Conservation (phyloP, 2,113 vertebrate species). For the Danionella cerebrum region DNA sequence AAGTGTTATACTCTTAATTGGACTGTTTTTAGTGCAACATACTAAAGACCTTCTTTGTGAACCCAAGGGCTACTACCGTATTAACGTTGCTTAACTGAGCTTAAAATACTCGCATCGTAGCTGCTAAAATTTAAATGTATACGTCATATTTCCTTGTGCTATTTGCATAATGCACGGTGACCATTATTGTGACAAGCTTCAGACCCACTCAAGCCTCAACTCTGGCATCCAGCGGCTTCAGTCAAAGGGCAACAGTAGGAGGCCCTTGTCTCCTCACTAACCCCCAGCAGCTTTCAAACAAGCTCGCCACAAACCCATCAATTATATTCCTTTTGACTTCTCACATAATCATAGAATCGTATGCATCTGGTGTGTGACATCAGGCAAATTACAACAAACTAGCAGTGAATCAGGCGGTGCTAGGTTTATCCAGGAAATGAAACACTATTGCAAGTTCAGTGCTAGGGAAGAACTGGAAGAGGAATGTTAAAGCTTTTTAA, state of each 20-base stretch:
- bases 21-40: conserved; percentile 19
- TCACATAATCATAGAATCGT: conserved; percentile 71
- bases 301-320: conserved; percentile 46
- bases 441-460: conserved; percentile 32
- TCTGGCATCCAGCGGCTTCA: conserved; percentile 38
- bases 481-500: conserved; percentile 21
- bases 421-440: conserved; percentile 45
- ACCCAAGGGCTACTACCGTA: too few relatives aligned
- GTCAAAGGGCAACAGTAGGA: conserved; percentile 45
- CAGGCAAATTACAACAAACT: conserved; percentile 65
- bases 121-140: too few relatives aligned
- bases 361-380: conserved; percentile 66
- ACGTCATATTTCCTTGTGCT: too few relatives aligned
- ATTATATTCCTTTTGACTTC: conserved; percentile 68
- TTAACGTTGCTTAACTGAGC: too few relatives aligned
- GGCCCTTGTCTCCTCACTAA: conserved; percentile 56
- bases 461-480: conserved; percentile 1
- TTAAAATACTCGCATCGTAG: too few relatives aligned
- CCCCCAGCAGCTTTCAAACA: conserved; percentile 43
- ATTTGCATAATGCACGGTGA: too few relatives aligned
- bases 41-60: conserved; percentile 10
- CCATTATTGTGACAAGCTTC: not conserved
- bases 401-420: conserved; percentile 10
- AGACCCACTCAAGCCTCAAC: conserved; percentile 8
- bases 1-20: conserved; percentile 18